Evolutionary conservation across 2,888 invertebrate species (phyloP).

Genomic region (Athalia rosae): DNA sequence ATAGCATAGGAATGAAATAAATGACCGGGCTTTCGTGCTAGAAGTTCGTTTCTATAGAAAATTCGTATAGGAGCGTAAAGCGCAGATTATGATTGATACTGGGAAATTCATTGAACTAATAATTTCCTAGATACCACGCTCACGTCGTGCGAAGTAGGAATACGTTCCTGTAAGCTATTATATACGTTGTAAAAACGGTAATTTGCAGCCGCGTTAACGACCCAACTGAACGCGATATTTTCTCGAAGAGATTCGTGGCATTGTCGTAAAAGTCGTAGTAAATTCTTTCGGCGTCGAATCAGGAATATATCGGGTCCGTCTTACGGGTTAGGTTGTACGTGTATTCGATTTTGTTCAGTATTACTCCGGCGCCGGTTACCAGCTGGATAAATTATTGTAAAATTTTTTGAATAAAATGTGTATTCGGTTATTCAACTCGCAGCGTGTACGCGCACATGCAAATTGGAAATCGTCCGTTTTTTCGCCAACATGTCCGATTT

Average conservation of each 20-base stretch:
- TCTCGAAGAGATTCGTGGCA: conserved; percentile 20
- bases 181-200: conserved; percentile 35
- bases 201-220: conserved; percentile 31
- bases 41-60: background rate
- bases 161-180: conserved; percentile 26
- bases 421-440: no score
- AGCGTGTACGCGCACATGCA: background rate
- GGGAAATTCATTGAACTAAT: background rate
- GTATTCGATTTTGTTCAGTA: background rate
- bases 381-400: conserved; percentile 13
- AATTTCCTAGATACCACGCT: background rate
- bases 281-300: conserved; percentile 37
- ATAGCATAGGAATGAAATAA: background rate
- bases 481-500: background rate
- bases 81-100: conserved; percentile 4
- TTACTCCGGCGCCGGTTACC: background rate
- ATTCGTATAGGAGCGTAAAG: background rate
- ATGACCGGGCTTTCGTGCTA: no score
- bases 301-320: conserved; percentile 8
- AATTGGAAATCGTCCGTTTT: background rate
- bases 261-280: conserved; percentile 43
- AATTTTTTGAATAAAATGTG: background rate
- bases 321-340: background rate
- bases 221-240: conserved; percentile 29
- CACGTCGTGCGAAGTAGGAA: conserved; percentile 8